Percentiles rank a stretch among this genome's conserved stretches.
Evolutionary conservation across 30 jellyfish, hydroid and myxozoan genomes (phyloP).

Genomic region (Chrysaora quinquecirrha): DNA sequence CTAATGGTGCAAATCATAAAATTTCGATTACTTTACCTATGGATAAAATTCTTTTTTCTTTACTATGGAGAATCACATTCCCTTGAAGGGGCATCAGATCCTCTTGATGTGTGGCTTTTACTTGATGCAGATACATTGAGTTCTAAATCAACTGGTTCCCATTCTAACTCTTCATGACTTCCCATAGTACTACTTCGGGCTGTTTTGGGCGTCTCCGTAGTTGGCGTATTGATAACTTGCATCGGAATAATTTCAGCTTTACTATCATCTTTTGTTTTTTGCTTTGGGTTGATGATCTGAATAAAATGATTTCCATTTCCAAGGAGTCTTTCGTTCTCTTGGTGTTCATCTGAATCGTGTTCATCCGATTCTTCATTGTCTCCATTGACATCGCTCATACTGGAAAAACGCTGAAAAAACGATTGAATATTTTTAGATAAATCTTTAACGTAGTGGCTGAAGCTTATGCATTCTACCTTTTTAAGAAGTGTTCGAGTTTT

Average conservation of each 20-base stretch:
- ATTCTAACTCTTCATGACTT: constrained; percentile 64
- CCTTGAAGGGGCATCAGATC: no score
- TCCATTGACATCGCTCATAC: background rate
- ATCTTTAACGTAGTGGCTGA: no score
- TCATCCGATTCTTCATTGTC: background rate
- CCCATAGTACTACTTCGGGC: constrained; percentile 50
- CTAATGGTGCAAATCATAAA: no score
- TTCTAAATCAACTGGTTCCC: constrained; percentile 76
- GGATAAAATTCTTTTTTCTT: no score
- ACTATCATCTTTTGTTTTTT: constrained; percentile 1
- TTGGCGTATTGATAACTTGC: constrained; percentile 21
- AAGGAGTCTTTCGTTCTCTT: constrained; percentile 23
- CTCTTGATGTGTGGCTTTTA: background rate
- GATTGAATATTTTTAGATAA: no score
- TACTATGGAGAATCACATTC: no score
- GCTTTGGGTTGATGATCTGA: background rate
- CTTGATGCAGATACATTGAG: constrained; percentile 33
- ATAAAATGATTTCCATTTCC: constrained; percentile 49
- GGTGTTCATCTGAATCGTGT: background rate
- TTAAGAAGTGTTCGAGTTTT: no score
- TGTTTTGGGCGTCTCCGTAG: constrained; percentile 47
- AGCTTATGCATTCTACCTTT: no score
- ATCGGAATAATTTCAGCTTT: constrained; percentile 53
- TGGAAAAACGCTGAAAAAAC: background rate
- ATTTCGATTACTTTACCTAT: no score